Evolutionary conservation across 2,888 invertebrate species (phyloP).

Genomic region (Epinotia nisella): DNA sequence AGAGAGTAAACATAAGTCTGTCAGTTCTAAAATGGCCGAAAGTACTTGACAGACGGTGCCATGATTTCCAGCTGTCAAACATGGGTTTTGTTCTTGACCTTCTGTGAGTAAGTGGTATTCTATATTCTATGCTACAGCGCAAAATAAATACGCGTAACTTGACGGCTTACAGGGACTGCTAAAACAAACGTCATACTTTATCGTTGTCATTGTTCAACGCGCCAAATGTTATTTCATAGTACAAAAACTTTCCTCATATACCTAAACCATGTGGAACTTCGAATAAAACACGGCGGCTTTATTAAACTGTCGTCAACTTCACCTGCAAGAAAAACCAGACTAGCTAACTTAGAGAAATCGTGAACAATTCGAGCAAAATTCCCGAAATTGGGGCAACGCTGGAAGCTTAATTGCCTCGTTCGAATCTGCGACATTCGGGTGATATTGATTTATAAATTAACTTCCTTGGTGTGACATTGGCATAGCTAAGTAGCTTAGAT

Average conservation of each 20-base stretch:
- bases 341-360: constrained; percentile 29
- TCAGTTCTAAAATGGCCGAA: too few relatives aligned
- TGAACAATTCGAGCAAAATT: constrained; percentile 19
- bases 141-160: background rate
- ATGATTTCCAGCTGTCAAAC: too few relatives aligned
- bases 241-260: constrained; percentile 18
- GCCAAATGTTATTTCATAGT: constrained; percentile 12
- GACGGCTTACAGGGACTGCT: background rate
- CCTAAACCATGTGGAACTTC: background rate
- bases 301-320: constrained; percentile 36
- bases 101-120: too few relatives aligned
- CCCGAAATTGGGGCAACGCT: constrained; percentile 24
- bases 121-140: too few relatives aligned
- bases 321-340: constrained; percentile 32
- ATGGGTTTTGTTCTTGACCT: too few relatives aligned
- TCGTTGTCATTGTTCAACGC: background rate
- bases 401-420: constrained; percentile 22
- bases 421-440: constrained; percentile 19
- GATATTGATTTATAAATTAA: constrained; percentile 29
- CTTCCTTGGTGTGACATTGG: constrained; percentile 10
- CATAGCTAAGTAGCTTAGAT: background rate
- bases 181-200: background rate
- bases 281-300: constrained; percentile 25
- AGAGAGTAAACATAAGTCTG: too few relatives aligned
- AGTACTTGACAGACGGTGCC: too few relatives aligned